These are phyloP conservation scores for Eretmocerus hayati DNA, from an alignment of 2,888 invertebrate genomes.

Conservation along the genomic window DNA sequence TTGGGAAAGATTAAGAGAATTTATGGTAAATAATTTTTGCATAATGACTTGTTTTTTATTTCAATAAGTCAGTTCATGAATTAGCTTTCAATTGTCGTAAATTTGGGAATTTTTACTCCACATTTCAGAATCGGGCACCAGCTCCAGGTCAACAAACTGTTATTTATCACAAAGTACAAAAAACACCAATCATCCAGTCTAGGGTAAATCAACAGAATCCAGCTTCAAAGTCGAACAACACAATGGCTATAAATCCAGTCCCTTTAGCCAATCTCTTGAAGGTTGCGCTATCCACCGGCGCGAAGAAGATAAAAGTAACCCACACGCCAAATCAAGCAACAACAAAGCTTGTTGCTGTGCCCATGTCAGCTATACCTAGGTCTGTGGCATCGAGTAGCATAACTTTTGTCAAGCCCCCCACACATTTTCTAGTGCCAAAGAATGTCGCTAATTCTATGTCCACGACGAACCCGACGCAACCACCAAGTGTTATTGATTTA, in stretches of 20 bases:
- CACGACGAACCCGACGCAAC: neutral
- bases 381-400: constrained; percentile 5
- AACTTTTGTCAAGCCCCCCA: constrained; percentile 13
- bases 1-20: too few species aligned
- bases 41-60: too few species aligned
- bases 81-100: too few species aligned
- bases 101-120: too few species aligned
- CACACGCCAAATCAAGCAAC: constrained; percentile 7
- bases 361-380: constrained; percentile 13
- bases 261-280: constrained; percentile 31
- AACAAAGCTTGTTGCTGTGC: constrained; percentile 16
- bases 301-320: constrained; percentile 11
- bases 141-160: too few species aligned
- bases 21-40: too few species aligned
- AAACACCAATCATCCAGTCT: too few species aligned
- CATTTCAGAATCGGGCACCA: too few species aligned
- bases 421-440: constrained; percentile 14
- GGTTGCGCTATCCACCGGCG: constrained; percentile 11
- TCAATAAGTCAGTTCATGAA: too few species aligned
- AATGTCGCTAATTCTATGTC: constrained; percentile 1
- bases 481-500: constrained; percentile 31
- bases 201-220: too few species aligned
- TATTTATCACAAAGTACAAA: too few species aligned
- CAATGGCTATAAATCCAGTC: constrained; percentile 28
- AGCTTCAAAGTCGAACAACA: too few species aligned